A percentile compares a stretch with the other conserved stretches of the same genome.
Evolutionary conservation across 2,888 invertebrate genomes (phyloP).

Genomic region (Nineta flava): DNA sequence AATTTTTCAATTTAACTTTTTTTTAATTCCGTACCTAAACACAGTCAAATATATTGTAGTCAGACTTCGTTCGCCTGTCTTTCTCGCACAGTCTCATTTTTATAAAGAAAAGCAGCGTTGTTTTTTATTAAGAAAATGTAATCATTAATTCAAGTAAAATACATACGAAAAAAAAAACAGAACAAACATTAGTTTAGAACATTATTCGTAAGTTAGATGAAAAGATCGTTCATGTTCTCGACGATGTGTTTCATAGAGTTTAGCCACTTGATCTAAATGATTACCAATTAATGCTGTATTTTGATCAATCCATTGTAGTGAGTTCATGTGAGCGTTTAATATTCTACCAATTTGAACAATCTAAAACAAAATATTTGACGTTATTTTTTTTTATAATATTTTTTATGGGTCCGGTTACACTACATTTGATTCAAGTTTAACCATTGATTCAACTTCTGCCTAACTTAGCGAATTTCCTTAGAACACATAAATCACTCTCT

Average conservation of each 20-base stretch:
- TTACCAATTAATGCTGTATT: slow-evolving; percentile 62
- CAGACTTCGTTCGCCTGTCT: no score
- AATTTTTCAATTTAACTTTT: no score
- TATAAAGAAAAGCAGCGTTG: no score
- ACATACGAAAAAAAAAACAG: no score
- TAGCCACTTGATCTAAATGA: slow-evolving; percentile 66
- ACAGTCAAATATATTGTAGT: no score
- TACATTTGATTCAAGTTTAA: background rate
- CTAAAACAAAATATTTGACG: slow-evolving; percentile 30
- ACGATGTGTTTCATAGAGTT: slow-evolving; percentile 60
- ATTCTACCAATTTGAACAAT: slow-evolving; percentile 87
- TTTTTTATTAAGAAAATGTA: no score
- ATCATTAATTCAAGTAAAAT: no score
- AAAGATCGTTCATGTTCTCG: slow-evolving; percentile 58
- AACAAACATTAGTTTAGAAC: no score
- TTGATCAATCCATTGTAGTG: slow-evolving; percentile 86
- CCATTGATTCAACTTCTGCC: background rate
- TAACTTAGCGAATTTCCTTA: no score
- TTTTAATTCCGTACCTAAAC: no score
- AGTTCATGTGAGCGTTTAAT: slow-evolving; percentile 90
- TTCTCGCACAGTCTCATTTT: no score
- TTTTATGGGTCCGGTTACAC: background rate
- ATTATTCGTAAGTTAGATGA: slow-evolving; percentile 41
- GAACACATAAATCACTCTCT: no score
- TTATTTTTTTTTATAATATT: background rate